These are phyloP conservation scores for Apeira syringaria DNA, from an alignment of 2,888 invertebrate species.

Conservation along the genomic window DNA sequence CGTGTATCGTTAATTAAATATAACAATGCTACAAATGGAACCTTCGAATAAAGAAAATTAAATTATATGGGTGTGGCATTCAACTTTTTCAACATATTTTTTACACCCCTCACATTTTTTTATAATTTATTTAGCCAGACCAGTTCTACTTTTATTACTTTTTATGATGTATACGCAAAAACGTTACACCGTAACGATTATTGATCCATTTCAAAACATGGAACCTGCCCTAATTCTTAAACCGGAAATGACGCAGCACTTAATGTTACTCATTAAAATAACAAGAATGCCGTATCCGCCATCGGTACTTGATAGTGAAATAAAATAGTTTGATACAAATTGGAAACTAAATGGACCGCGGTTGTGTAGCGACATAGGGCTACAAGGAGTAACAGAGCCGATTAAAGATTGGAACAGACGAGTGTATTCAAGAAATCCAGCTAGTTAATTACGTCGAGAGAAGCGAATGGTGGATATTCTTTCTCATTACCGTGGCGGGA, in stretches of 20 bases:
- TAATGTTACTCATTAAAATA: constrained; percentile 26
- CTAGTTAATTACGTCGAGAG: constrained; percentile 56
- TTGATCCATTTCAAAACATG: constrained; percentile 27
- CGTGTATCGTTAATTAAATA: constrained; percentile 52
- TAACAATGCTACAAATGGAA: constrained; percentile 51
- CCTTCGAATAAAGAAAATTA: constrained; percentile 57
- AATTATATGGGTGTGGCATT: constrained; percentile 55
- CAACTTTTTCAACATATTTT: constrained; percentile 42
- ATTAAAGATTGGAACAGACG: constrained; percentile 26
- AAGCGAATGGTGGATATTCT: constrained; percentile 61
- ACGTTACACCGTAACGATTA: constrained; percentile 35
- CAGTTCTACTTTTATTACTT: constrained; percentile 38
- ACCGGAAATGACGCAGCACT: constrained; percentile 31
- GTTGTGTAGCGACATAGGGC: constrained; percentile 11
- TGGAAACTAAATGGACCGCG: constrained; percentile 9
- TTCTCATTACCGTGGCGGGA: constrained; percentile 60
- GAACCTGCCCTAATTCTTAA: constrained; percentile 20
- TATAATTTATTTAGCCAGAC: constrained; percentile 49
- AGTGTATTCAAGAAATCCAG: constrained; percentile 40
- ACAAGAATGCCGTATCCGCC: constrained; percentile 22
- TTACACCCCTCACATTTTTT: constrained; percentile 37
- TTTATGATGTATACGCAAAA: constrained; percentile 36
- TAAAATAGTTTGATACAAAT: constrained; percentile 5
- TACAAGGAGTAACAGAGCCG: constrained; percentile 21
- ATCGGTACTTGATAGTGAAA: constrained; percentile 21